These are phyloP conservation scores for Pyrrhosoma nymphula DNA, from an alignment of 2,888 invertebrate species.

Conservation along the genomic window DNA sequence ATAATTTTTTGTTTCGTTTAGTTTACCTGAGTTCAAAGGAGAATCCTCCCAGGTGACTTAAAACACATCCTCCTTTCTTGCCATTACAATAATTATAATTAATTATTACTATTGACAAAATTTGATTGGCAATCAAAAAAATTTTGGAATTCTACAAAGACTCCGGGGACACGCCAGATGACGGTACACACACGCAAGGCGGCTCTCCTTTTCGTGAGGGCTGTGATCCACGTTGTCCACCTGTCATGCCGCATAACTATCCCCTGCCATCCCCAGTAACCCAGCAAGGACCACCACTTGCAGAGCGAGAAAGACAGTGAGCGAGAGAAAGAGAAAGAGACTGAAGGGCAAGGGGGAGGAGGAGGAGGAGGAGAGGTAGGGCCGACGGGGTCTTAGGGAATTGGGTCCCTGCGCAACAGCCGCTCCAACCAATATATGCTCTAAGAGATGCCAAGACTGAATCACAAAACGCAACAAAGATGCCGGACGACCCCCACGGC, in stretches of 20 bases:
- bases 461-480: slow-evolving; percentile 40
- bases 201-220: slow-evolving; percentile 6
- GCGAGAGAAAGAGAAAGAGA: neutral
- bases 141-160: slow-evolving; percentile 61
- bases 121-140: slow-evolving; percentile 37
- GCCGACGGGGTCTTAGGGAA: neutral
- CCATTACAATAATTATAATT: slow-evolving; percentile 9
- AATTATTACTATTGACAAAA: slow-evolving; percentile 55
- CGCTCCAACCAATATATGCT: neutral
- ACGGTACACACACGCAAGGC: neutral
- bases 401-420: neutral
- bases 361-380: neutral
- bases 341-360: too few species aligned
- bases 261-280: neutral
- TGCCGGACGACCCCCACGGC: slow-evolving; percentile 54
- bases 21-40: slow-evolving; percentile 63
- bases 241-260: neutral
- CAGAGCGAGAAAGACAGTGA: neutral
- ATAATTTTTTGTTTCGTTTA: slow-evolving; percentile 43
- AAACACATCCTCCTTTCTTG: slow-evolving; percentile 7
- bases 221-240: neutral
- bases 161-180: neutral
- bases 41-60: slow-evolving; percentile 55
- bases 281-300: neutral
- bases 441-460: slow-evolving; percentile 35